These are phyloP conservation scores for Nicator chloris DNA, from an alignment of 2,113 vertebrate species.

Conservation along the genomic window DNA sequence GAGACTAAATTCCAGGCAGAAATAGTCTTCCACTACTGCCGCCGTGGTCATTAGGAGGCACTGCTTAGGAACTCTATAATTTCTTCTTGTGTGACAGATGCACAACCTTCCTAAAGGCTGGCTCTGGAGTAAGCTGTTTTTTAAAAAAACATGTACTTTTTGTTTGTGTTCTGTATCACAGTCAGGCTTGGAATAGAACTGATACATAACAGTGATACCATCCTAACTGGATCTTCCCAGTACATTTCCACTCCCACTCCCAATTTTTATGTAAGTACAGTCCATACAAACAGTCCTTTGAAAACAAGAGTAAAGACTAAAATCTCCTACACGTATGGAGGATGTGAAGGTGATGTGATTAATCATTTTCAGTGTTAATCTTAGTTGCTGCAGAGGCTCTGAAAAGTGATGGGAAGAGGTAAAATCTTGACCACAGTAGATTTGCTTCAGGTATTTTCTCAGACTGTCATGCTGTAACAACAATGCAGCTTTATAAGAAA, in stretches of 20 bases:
- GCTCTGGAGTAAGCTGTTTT: background rate
- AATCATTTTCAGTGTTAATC: background rate
- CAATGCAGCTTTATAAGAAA: background rate
- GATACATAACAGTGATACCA: background rate
- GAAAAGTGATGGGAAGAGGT: background rate
- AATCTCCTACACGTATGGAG: background rate
- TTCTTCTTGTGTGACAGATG: background rate
- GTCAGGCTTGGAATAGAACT: background rate
- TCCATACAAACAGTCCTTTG: background rate
- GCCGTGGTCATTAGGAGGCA: rapidly evolving
- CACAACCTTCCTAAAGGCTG: background rate
- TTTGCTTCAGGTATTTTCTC: background rate
- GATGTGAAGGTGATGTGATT: background rate
- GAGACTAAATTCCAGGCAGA: background rate
- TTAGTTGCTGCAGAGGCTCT: background rate
- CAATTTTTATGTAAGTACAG: background rate
- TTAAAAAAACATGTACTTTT: background rate
- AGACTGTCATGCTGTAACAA: background rate
- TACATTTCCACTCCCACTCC: rapidly evolving
- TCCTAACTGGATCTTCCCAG: background rate
- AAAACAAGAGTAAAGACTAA: background rate
- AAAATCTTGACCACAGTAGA: rapidly evolving
- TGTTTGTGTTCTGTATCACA: background rate
- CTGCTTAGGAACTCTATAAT: background rate
- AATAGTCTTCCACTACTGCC: background rate